These are phyloP conservation scores for Pachypeltis micranthus DNA, from an alignment of 1,140 invertebrate species.

Conservation along the genomic window DNA sequence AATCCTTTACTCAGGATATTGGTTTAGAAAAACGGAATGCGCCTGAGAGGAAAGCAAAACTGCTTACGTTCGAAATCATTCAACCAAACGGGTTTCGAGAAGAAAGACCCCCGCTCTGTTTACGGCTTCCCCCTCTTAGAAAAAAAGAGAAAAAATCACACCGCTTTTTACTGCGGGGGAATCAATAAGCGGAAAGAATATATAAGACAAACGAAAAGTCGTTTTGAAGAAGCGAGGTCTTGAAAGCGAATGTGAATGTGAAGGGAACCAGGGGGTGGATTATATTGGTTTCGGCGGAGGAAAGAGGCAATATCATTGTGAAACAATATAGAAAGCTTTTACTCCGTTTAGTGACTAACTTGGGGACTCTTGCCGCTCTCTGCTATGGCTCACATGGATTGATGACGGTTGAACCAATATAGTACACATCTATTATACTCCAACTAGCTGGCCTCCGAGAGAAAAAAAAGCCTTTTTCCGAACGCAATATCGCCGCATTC, in stretches of 20 bases:
- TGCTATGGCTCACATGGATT: not conserved
- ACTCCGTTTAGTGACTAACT: not conserved
- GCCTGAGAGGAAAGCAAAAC: conserved; percentile 5
- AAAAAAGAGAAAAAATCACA: not conserved
- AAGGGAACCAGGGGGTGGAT: not conserved
- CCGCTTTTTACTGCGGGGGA: conserved; percentile 2
- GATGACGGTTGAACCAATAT: conserved; percentile 10
- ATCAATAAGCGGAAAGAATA: conserved; percentile 9
- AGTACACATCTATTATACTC: conserved; percentile 14
- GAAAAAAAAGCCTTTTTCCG: not conserved
- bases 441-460: not conserved
- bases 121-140: not conserved
- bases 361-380: no score
- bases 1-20: not conserved
- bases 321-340: conserved; percentile 9
- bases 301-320: conserved; percentile 9
- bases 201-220: conserved; percentile 9
- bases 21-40: not conserved
- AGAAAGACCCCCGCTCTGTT: not conserved
- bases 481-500: conserved; percentile 10
- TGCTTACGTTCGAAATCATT: conserved; percentile 5
- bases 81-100: not conserved
- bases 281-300: not conserved
- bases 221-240: conserved; percentile 7
- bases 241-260: not conserved